Conservation (phyloP, 2,113 vertebrate species). For the Nansenia antarctica region DNA sequence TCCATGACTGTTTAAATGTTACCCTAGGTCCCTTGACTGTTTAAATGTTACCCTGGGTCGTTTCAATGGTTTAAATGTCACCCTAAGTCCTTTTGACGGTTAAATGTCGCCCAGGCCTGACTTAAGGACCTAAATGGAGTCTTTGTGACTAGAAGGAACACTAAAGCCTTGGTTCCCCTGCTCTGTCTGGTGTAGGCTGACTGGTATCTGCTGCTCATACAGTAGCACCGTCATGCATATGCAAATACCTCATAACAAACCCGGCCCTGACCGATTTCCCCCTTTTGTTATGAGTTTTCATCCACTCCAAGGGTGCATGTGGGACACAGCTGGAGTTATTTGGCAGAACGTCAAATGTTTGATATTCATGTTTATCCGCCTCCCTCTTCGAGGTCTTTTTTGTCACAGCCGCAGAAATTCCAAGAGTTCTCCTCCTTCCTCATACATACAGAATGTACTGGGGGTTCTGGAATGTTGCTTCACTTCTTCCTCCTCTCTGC, state of each 20-base stretch:
- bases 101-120: too few relatives aligned
- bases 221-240: slow-evolving; percentile 23
- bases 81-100: too few relatives aligned
- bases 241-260: slow-evolving; percentile 18
- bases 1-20: too few relatives aligned
- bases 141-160: slow-evolving; percentile 8
- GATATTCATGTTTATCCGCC: slow-evolving; percentile 1
- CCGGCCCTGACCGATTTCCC: slow-evolving; percentile 15
- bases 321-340: slow-evolving; percentile 10
- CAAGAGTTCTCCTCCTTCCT: background rate
- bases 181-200: slow-evolving; percentile 24
- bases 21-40: too few relatives aligned
- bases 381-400: background rate
- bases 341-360: slow-evolving; percentile 8
- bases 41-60: too few relatives aligned
- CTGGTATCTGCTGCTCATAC: slow-evolving; percentile 28
- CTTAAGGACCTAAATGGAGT: slow-evolving; percentile 16
- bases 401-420: background rate
- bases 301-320: slow-evolving; percentile 4
- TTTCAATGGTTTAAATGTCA: too few relatives aligned
- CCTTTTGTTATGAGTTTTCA: slow-evolving; percentile 18
- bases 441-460: background rate
- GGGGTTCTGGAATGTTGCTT: background rate
- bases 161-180: background rate
- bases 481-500: background rate